Evolutionary conservation across 2,888 invertebrate species (phyloP), one percentile per base, ranked within the genome.

Genomic region (Mactromeris polynyma): DNA sequence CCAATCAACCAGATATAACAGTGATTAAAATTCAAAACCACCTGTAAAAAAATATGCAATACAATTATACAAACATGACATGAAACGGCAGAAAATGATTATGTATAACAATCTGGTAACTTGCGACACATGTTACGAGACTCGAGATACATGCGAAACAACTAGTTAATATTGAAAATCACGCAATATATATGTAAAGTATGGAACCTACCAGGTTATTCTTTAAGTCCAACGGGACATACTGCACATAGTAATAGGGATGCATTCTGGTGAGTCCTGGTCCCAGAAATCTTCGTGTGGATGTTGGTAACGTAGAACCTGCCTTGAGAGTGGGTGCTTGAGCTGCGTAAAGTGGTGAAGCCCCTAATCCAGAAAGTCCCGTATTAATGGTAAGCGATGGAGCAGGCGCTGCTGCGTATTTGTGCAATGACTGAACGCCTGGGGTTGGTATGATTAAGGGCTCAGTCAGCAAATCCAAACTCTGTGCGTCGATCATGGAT

Each of bases 231-330:
- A 96, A 91, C 42, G 95, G 95, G 90, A 96, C 94, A 89, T 96
- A 96, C 93, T 95, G 95, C 69, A 95, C 95, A 90, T 94, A 95
- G 87, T 95, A 95, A 93, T 95, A 95, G 33, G 95, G 95, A 94
- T 96, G 95, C 95, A 96, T 96, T 93, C 95, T 95, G 82, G 93
- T 94, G 80, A 93, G 89, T 46, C 91, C 92, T 26, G 92, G 91
- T 84, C 94, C 94, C 0, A 92, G 89, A 90, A 92, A 94, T 51
- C 94, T 83, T 58, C 93, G 81, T 33, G 88, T 84, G 19, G 89
- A 42, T n/a, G 89, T 83, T 11, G 91, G 86, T 85, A 88, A 14
- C 21, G 85, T 54, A 19, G 83, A 86, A 33, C 88, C 77, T 40
- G 88, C 84, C 42, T 83, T 84, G 33, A 88, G 87, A 36, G 90